Conservation (phyloP, 1,140 invertebrate genomes). For the Belonocnema kinseyi region DNA sequence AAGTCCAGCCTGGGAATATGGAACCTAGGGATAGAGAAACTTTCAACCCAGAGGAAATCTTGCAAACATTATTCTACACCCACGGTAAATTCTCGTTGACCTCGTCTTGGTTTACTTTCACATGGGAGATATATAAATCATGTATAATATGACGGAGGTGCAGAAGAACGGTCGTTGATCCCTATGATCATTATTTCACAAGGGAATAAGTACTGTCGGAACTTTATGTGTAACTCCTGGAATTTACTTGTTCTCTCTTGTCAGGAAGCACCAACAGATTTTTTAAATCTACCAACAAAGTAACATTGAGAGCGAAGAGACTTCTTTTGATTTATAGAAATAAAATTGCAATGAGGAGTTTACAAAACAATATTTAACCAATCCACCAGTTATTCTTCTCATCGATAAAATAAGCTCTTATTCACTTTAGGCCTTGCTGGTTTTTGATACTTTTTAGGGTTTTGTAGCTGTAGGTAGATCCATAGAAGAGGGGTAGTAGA, state of each 20-base stretch:
- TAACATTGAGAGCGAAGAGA: no score
- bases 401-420: no score
- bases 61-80: conserved; percentile 24
- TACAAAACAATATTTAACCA: no score
- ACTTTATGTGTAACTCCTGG: conserved; percentile 9
- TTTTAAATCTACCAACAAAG: not conserved
- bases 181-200: conserved; percentile 18
- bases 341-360: no score
- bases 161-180: conserved; percentile 22
- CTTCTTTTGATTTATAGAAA: not conserved
- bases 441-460: no score
- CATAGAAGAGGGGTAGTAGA: no score
- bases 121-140: conserved; percentile 25
- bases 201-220: conserved; percentile 26
- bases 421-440: no score
- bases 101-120: conserved; percentile 23
- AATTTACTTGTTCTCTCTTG: conserved; percentile 4
- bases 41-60: conserved; percentile 28
- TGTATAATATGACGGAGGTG: conserved; percentile 19
- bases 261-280: not conserved
- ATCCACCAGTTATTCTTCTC: no score
- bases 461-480: no score
- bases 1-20: conserved; percentile 17
- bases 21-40: conserved; percentile 1
- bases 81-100: conserved; percentile 27